A percentile compares a stretch with the other conserved stretches of the same genome.
phyloP scores from a whole-genome alignment of 2,113 vertebrate genomes.

The Melanerpes formicivorus region DNA sequence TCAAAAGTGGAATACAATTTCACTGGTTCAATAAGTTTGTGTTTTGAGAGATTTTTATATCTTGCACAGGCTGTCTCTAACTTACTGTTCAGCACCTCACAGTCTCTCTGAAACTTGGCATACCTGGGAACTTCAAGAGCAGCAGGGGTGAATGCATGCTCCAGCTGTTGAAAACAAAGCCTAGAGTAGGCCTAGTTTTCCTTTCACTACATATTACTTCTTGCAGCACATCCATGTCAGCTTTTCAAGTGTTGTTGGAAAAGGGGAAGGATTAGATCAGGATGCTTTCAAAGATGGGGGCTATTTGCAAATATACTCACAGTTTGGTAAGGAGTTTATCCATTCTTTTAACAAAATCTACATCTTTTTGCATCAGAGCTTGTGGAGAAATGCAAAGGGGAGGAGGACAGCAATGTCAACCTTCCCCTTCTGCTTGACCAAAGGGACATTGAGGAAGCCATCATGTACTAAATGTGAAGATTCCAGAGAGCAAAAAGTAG shows the following conservation, averaged over 20 bases:
- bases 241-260: background rate
- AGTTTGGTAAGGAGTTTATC: background rate
- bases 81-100: background rate
- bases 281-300: background rate
- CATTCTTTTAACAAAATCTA: background rate
- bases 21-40: conserved; percentile 21
- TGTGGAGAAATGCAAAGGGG: background rate
- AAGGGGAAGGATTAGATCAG: background rate
- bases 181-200: fast-evolving
- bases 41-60: background rate
- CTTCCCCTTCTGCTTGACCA: background rate
- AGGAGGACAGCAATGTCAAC: background rate
- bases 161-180: background rate
- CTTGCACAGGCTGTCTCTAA: background rate
- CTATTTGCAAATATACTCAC: background rate
- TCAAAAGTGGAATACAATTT: conserved; percentile 42
- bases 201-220: background rate
- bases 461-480: background rate
- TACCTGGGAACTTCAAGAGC: background rate
- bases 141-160: fast-evolving
- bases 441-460: background rate
- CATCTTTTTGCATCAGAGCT: background rate
- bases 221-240: background rate
- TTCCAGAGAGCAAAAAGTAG: background rate
- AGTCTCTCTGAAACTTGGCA: background rate